Base-by-base conservation (phyloP, 2,888 invertebrate genomes). In the Ditula angustiorana region DNA sequence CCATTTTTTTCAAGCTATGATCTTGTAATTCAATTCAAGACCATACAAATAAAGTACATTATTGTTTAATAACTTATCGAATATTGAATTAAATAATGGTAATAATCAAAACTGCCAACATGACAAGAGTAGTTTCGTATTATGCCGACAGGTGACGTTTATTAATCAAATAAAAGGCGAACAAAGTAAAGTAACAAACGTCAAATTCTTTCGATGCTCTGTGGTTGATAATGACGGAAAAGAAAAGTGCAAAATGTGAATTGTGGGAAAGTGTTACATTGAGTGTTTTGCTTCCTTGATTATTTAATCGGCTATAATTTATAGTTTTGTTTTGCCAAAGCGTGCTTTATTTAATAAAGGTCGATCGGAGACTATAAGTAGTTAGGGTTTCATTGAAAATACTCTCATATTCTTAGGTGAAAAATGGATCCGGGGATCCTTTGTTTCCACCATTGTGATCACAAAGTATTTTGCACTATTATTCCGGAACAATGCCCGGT, bases 361-460 rank as follows among this genome's bases (percentile, higher is more conserved):
- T 71, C 69, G 61, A 61, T 58, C 69, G 65, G 41, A 61, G 52
- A 63, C 66, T 60, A 19, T 69, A 67, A 72, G 67, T 68, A 74
- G 68, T 67, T 68, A 65, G 67, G 64, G 77, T 83, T 85, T 80
- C 67, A 86, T 85, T 84, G 78, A 87, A 76, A 76, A 82, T 74
- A 76, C 67, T 44, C 66, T 67, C 57, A 70, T 67, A 82, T 69
- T 79, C 69, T 67, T 69, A 59, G 71, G 76, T 70, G 68, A 72
- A 86, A 84, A 81, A 95, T 95, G 94, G 96, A 96, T 94, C 96
- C 96, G 76, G 96, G 96, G 78, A 96, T 98, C 83, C 94, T 97
- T 85, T 98, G 98, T 93, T 97, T 97, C 90, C 96, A 97, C 93
- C 98, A 98, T 89, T 98, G 98, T 86, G 95, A 94, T 64, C 94